A percentile compares a stretch with the other conserved stretches of the same genome.
phyloP scores from a whole-genome alignment of 2,888 invertebrate genomes.

The Dryadula phaetusa region DNA sequence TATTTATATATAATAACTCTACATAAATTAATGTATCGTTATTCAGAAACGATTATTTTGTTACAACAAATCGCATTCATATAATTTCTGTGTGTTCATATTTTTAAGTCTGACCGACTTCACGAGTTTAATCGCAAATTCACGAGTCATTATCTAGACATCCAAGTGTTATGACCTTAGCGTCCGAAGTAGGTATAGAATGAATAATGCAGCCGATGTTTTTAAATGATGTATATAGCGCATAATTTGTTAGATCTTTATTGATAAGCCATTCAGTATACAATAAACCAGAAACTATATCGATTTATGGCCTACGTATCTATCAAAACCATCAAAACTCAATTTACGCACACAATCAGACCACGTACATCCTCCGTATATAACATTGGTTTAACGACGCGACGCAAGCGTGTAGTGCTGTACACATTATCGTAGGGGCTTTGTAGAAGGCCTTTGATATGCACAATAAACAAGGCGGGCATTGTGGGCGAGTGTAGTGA shows the following conservation, averaged over 20 bases:
- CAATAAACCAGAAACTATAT: constrained; percentile 8
- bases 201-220: no score
- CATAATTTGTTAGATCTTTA: neutral
- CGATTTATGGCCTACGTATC: constrained; percentile 30
- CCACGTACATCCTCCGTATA: constrained; percentile 23
- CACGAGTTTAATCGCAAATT: no score
- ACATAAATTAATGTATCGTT: no score
- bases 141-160: no score
- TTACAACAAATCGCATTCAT: no score
- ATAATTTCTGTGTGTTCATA: no score
- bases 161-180: no score
- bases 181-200: no score
- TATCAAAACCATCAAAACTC: constrained; percentile 33
- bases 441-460: constrained; percentile 67
- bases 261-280: neutral
- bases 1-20: no score
- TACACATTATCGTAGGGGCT: constrained; percentile 54
- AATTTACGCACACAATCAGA: constrained; percentile 41
- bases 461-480: constrained; percentile 64
- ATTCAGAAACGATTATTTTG: no score
- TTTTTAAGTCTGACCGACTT: no score
- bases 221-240: no score
- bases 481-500: constrained; percentile 60
- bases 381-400: constrained; percentile 41
- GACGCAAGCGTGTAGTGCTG: constrained; percentile 45